Evolutionary conservation across 2,797 vertebrate species (phyloP).

Genomic region (Fringilla coelebs): DNA sequence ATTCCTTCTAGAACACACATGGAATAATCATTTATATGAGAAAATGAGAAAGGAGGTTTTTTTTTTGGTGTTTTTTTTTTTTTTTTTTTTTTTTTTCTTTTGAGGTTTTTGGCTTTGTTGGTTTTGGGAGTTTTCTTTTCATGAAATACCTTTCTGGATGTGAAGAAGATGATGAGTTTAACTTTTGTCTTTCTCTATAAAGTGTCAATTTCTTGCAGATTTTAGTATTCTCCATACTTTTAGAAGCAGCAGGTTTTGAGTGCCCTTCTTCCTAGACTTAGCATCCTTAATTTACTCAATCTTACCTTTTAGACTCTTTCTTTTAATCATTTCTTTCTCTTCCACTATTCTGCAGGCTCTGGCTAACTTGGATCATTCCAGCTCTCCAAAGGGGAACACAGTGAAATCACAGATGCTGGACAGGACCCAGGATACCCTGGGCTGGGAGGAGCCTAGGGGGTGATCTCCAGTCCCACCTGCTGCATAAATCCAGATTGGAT

Average conservation of each 20-base stretch:
- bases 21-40: neutral
- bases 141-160: neutral
- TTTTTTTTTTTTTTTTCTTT: neutral
- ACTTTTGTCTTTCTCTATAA: neutral
- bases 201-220: neutral
- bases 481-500: neutral
- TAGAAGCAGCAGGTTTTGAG: neutral
- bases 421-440: neutral
- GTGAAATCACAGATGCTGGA: neutral
- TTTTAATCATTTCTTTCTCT: neutral
- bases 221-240: neutral
- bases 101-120: rapidly evolving
- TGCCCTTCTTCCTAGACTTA: neutral
- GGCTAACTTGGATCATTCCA: neutral
- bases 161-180: neutral
- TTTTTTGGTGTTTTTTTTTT: neutral
- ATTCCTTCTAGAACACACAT: neutral
- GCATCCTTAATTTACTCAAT: neutral
- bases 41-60: no score
- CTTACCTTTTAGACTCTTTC: neutral
- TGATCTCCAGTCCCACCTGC: neutral
- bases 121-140: neutral
- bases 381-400: neutral
- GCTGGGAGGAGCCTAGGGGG: neutral
- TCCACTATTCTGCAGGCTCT: rapidly evolving